phyloP scores from a whole-genome alignment of 2,888 invertebrate species.

The Caradrina kadenii region DNA sequence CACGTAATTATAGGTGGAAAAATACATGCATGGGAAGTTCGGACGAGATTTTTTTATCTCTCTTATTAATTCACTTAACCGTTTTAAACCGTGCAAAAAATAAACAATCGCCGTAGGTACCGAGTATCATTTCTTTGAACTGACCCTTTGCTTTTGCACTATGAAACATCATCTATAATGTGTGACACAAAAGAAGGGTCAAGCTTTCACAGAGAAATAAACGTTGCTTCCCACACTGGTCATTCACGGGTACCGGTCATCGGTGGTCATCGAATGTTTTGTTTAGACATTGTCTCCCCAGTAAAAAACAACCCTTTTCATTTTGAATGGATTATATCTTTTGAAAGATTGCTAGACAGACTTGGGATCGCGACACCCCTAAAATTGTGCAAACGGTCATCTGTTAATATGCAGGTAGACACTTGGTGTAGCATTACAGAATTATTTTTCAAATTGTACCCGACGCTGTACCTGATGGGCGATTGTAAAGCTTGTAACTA shows the following conservation, averaged over 20 bases:
- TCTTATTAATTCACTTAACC: slow-evolving; percentile 80
- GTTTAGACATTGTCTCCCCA: slow-evolving; percentile 80
- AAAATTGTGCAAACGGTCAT: slow-evolving; percentile 79
- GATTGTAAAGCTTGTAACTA: not conserved
- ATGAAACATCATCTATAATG: slow-evolving; percentile 78
- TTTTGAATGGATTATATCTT: slow-evolving; percentile 72
- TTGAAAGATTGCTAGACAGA: slow-evolving; percentile 75
- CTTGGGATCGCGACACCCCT: slow-evolving; percentile 79
- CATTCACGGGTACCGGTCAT: slow-evolving; percentile 87
- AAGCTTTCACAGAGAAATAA: slow-evolving; percentile 79
- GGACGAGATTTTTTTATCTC: slow-evolving; percentile 78
- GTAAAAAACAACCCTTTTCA: slow-evolving; percentile 81
- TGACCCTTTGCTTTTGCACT: slow-evolving; percentile 78
- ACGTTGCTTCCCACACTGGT: slow-evolving; percentile 88
- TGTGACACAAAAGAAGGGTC: slow-evolving; percentile 81
- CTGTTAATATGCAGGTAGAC: slow-evolving; percentile 46
- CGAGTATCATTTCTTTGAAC: slow-evolving; percentile 74
- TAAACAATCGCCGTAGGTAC: slow-evolving; percentile 73
- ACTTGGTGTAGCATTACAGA: slow-evolving; percentile 17
- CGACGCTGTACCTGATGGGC: not conserved
- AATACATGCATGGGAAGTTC: slow-evolving; percentile 87
- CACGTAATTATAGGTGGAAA: slow-evolving; percentile 88
- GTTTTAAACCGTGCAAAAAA: slow-evolving; percentile 83
- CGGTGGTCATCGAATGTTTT: slow-evolving; percentile 86
- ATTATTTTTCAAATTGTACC: slow-evolving; percentile 23